Conservation (phyloP, 2,113 vertebrate species). For the Anolis sagrei region DNA sequence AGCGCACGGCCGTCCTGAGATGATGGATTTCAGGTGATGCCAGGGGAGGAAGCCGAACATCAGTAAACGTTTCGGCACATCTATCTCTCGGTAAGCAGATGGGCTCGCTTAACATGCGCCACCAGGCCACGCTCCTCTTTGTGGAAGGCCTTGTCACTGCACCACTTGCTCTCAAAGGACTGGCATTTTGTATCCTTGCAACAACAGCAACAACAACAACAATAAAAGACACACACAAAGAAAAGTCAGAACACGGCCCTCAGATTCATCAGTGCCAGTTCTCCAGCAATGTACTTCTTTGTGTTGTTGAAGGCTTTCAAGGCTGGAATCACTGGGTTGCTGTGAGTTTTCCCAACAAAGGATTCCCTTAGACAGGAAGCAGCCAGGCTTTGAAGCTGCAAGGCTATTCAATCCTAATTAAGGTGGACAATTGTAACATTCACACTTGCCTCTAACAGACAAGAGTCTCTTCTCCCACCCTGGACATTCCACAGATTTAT, state of each 20-base stretch:
- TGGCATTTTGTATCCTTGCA: background rate
- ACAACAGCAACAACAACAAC: background rate
- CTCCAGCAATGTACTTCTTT: background rate
- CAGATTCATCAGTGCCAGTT: background rate
- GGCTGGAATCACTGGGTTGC: too few relatives aligned
- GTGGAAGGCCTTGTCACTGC: conserved; percentile 31
- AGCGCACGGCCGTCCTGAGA: conserved; percentile 36
- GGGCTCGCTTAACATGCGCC: conserved; percentile 60
- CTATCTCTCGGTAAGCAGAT: conserved; percentile 73
- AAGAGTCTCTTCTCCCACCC: too few relatives aligned
- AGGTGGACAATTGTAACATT: too few relatives aligned
- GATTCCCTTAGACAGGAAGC: too few relatives aligned
- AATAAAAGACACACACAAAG: too few relatives aligned
- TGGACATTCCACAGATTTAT: too few relatives aligned
- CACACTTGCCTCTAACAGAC: too few relatives aligned
- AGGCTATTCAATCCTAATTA: too few relatives aligned
- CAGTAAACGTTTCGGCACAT: conserved; percentile 67
- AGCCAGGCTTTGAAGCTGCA: too few relatives aligned
- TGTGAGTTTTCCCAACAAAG: too few relatives aligned
- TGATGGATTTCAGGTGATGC: conserved; percentile 73
- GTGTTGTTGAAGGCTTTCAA: too few relatives aligned
- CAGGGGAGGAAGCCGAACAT: conserved; percentile 70
- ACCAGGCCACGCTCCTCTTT: conserved; percentile 53
- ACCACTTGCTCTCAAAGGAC: background rate
- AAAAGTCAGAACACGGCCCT: too few relatives aligned